Evolutionary conservation across 2,888 invertebrate species (phyloP), one percentile per base, ranked within the genome.

Genomic region (Latheticus oryzae): DNA sequence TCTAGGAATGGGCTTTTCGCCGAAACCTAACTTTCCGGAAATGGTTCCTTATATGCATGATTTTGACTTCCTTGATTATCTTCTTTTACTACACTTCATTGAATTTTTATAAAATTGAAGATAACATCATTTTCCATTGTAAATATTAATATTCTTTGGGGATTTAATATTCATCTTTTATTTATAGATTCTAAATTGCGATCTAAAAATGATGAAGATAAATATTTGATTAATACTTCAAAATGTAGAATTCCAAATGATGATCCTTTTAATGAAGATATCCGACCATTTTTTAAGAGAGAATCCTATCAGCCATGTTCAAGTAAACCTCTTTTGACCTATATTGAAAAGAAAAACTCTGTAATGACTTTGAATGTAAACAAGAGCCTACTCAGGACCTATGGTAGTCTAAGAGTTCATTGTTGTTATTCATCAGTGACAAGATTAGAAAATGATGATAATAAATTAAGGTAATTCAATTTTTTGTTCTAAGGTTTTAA

Each of bases 361-460:
- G 28, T 58, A 5, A 58, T 63, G 8, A 64, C 55, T 3, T 51
- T 72, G 40, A 62, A 63, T 16, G 54, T 73, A 7, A 70, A 72
- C 40, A 30, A 58, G 19, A 64, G 61, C 40, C 54, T 62, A 5
- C 26, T 69, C n/a, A 19, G 47, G 1, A 15, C 66, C 1, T 77
- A 78, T 58, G 69, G 66, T 53, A 50, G 21, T 56, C 63, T 65
- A 19, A 56, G 38, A 58, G 50, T 70, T 12, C 51, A 21, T 3
- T 71, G 71, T 59, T 71, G 71, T 62, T 78, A 78, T 63, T 71
- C 73, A 0, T 68, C 73, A 51, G 67, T 80, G n/a, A 69, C 69
- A 3, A 66, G 77, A 40, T 60, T 58, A 12, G 19, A n/a, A n/a
- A n/a, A n/a, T n/a, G n/a, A n/a, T n/a, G n/a, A n/a, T n/a, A n/a